Evolutionary conservation across 2,797 vertebrate species (phyloP), one percentile per base, ranked within the genome.

Genomic region (Lemur catta): DNA sequence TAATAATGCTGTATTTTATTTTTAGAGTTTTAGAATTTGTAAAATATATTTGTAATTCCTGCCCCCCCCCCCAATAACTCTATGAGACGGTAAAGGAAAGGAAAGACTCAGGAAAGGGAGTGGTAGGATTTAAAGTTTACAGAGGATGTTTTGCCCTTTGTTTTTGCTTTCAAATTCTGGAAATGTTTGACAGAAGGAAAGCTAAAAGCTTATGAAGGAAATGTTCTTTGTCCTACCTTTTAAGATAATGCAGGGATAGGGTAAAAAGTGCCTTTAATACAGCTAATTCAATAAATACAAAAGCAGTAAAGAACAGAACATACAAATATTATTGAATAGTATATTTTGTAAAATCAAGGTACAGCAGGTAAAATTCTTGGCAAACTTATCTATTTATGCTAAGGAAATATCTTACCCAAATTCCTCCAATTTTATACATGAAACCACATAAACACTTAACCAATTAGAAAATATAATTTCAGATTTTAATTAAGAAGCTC

Each of bases 401-500:
- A 55, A 82, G 18, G 18, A 82, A 35, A 65, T 57, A 18, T 94
- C 43, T 74, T 72, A 71, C 22, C 2, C 93, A 67, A 89, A 75
- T 95, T 61, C 30, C 20, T 78, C 46, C 74, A 74, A 0, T 79
- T 10, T 61, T 89, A 33, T 65, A 84, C 33, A 61, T 71, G 35
- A 90, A 6, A 46, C 10, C 17, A 74, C 24, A 35, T 46, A 81
- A 81, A 88, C 14, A 57, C 24, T 67, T 46, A 81, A 46, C 28
- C 13, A 50, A 41, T 52, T 85, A 74, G 50, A 87, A 85, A 96
- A 89, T 65, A 1, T 35, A 75, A 67, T 92, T 94, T 71, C 35
- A 86, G 57, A 74, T 75, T 82, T 96, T 97, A 95, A 80, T 93
- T 63, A 76, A 89, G 33, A 95, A 94, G 14, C 18, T 76, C 24